A percentile compares a stretch with the other conserved stretches of the same genome.
These are phyloP conservation scores for Lasioglossum vierecki DNA, from an alignment of 2,888 invertebrate species.

Conservation along the genomic window DNA sequence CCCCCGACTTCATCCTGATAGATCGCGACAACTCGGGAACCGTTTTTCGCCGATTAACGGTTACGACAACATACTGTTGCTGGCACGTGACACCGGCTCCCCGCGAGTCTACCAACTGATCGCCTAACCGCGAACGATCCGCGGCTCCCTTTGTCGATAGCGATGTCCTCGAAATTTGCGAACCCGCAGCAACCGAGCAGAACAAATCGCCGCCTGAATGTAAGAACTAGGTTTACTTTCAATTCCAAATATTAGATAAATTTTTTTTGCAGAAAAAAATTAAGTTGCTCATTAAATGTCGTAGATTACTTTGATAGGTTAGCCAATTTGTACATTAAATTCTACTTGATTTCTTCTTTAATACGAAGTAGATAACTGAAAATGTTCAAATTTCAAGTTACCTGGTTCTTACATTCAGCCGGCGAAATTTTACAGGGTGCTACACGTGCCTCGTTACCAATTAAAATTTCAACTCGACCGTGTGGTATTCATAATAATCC, in stretches of 20 bases:
- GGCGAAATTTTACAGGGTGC: not conserved
- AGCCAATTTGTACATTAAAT: too few species aligned
- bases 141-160: not conserved
- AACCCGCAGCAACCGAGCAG: not conserved
- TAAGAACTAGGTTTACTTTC: too few species aligned
- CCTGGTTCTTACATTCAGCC: too few species aligned
- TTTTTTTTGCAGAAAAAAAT: too few species aligned
- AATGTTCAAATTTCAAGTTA: too few species aligned
- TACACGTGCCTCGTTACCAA: not conserved
- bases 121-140: slow-evolving; percentile 39
- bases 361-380: too few species aligned
- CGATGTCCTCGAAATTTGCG: not conserved
- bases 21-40: slow-evolving; percentile 20
- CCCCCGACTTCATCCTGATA: slow-evolving; percentile 36
- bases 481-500: too few species aligned
- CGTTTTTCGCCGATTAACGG: slow-evolving; percentile 17
- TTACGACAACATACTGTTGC: slow-evolving; percentile 31
- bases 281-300: too few species aligned
- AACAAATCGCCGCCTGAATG: too few species aligned
- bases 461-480: not conserved
- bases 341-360: too few species aligned
- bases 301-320: too few species aligned
- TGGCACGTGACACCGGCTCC: slow-evolving; percentile 34
- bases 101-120: slow-evolving; percentile 49
- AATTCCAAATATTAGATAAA: too few species aligned